A percentile compares a stretch with the other conserved stretches of the same genome.
Conservation (phyloP, 92 coral and sea anemone species). For the Blastomussa wellsi region DNA sequence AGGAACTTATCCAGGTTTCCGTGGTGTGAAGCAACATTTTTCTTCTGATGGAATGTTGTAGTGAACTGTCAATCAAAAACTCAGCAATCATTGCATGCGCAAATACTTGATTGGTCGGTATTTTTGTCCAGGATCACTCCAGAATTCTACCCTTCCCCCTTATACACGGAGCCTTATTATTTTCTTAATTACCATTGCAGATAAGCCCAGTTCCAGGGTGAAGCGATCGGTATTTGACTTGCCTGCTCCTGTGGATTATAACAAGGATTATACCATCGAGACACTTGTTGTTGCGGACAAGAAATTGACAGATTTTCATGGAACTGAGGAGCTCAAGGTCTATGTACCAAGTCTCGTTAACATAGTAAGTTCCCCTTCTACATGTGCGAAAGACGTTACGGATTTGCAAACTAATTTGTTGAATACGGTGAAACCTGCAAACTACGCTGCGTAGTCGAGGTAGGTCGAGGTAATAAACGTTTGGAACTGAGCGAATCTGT, state of each 20-base stretch:
- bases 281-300: constrained; percentile 71
- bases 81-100: neutral
- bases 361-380: constrained; percentile 49
- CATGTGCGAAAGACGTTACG: neutral
- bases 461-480: neutral
- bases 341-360: constrained; percentile 68
- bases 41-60: no score
- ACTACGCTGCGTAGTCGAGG: no score
- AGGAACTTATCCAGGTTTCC: no score
- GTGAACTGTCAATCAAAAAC: neutral
- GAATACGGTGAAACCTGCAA: neutral
- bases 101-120: neutral
- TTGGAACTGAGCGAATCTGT: neutral
- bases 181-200: constrained; percentile 1
- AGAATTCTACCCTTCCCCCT: neutral
- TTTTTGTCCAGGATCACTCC: neutral
- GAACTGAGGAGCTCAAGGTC: constrained; percentile 54
- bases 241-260: constrained; percentile 26
- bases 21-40: no score
- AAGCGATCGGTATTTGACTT: constrained; percentile 25
- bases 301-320: constrained; percentile 69
- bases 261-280: constrained; percentile 48
- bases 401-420: neutral
- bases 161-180: neutral
- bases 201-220: neutral